Base-by-base conservation (phyloP, 1,140 invertebrate species). In the Drosophila grimshawi region DNA sequence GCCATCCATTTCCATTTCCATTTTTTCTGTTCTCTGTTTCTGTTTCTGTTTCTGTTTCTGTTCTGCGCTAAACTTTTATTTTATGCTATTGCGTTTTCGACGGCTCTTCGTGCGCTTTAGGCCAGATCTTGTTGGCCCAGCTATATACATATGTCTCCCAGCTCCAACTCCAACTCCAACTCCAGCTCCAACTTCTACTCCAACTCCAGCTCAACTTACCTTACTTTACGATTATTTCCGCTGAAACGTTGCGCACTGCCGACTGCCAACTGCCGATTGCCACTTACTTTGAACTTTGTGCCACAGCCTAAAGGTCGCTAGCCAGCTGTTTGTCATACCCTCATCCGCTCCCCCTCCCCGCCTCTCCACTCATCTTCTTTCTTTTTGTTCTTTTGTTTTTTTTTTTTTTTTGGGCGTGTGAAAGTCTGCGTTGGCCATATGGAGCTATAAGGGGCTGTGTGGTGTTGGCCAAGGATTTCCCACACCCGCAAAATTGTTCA, bases 211-310 rank as follows among this genome's bases (percentile, higher is more conserved):
- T 37, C 35, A 43, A 29, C 66, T 72, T 73, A 85, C 80, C 81
- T 90, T 78, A 89, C 80, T 89, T 89, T 81, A 89, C 85, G 85
- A 89, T 89, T 89, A 85, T 89, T 89, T 89, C 85, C 85, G 85
- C 86, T 73, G 78, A 89, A 81, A 71, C 75, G 83, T 77, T 85
- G 81, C 82, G 82, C 71, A 69, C 71, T 74, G 71, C 57, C 65
- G 71, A 41, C 39, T 41, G n/a, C n/a, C n/a, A n/a, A n/a, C 39
- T 33, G 32, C 33, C 39, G n/a, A 69, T 65, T 62, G 69, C 71
- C 78, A 77, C 73, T 82, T 78, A 79, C 73, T 88, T 76, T 88
- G 83, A 89, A 86, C 83, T 89, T 81, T 86, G 70, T 35, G 37
- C 19, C 19, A 19, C 19, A 19, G 19, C 19, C 37, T 43, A n/a